Evolutionary conservation across 2,888 invertebrate genomes (phyloP).

Genomic region (Cylloceria caligata): DNA sequence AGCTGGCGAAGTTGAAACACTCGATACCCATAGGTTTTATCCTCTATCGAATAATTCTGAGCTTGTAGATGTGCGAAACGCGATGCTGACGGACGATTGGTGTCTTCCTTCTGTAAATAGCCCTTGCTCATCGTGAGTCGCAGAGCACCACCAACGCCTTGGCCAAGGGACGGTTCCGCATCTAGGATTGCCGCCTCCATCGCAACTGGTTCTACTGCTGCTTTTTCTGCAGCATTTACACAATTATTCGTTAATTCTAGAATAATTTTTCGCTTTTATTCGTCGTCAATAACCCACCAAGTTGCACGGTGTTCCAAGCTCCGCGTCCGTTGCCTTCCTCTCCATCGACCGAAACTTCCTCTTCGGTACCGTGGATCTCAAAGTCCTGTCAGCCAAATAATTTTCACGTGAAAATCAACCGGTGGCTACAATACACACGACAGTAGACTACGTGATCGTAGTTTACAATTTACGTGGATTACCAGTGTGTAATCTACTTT

Average conservation of each 20-base stretch:
- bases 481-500: too few relatives aligned
- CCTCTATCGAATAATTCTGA: constrained; percentile 92
- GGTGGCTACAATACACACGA: constrained; percentile 7
- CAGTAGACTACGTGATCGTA: too few relatives aligned
- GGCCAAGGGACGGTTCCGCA: constrained; percentile 96
- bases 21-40: constrained; percentile 89
- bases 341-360: constrained; percentile 76
- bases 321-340: constrained; percentile 87
- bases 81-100: constrained; percentile 90
- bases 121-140: constrained; percentile 97
- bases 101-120: constrained; percentile 93
- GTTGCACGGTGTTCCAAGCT: constrained; percentile 94
- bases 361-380: constrained; percentile 79
- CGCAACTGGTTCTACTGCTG: constrained; percentile 85
- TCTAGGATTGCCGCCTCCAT: constrained; percentile 91
- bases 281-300: constrained; percentile 82
- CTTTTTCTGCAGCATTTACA: constrained; percentile 77
- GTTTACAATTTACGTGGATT: too few relatives aligned
- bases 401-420: constrained; percentile 22
- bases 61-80: constrained; percentile 91
- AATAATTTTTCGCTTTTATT: constrained; percentile 5
- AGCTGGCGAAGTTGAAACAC: too few relatives aligned
- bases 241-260: background rate
- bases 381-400: constrained; percentile 83
- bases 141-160: constrained; percentile 96